A percentile compares a stretch with the other conserved stretches of the same genome.
Evolutionary conservation across 2,113 vertebrate species (phyloP).

Genomic region (Prinia subflava): DNA sequence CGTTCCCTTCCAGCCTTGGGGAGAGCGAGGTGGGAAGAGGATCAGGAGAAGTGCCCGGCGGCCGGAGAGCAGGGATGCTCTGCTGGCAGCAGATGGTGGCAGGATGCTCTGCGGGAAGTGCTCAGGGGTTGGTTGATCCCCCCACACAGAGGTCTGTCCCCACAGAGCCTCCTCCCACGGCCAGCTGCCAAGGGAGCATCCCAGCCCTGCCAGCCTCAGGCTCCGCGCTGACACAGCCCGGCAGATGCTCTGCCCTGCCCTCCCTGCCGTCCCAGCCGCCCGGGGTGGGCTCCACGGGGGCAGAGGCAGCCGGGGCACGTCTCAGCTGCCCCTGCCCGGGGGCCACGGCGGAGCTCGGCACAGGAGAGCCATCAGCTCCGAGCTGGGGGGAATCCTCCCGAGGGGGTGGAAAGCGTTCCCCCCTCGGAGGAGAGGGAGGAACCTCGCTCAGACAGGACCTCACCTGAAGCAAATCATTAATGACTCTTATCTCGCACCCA

Average conservation of each 20-base stretch:
- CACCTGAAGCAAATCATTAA: neutral
- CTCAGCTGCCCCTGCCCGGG: neutral
- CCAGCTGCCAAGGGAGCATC: neutral
- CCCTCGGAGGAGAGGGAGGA: neutral
- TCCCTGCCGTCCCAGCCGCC: neutral
- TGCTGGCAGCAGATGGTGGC: neutral
- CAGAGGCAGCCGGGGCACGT: neutral
- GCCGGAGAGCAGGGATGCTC: accelerated
- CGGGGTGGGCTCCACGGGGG: neutral
- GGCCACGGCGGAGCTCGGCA: neutral
- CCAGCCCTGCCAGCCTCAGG: neutral
- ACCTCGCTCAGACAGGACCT: neutral
- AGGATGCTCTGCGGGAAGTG: neutral
- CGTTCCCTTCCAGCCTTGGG: neutral
- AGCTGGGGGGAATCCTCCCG: accelerated
- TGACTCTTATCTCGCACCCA: neutral
- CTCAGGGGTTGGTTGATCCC: neutral
- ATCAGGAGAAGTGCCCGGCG: accelerated
- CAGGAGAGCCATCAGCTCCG: neutral
- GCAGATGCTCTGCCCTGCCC: neutral
- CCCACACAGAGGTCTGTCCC: neutral
- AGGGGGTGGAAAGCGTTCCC: neutral
- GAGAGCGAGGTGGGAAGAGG: neutral
- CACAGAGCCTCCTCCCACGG: neutral
- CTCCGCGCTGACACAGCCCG: neutral